Evolutionary conservation across 2,113 vertebrate genomes (phyloP).

Genomic region (Cynoglossus semilaevis): DNA sequence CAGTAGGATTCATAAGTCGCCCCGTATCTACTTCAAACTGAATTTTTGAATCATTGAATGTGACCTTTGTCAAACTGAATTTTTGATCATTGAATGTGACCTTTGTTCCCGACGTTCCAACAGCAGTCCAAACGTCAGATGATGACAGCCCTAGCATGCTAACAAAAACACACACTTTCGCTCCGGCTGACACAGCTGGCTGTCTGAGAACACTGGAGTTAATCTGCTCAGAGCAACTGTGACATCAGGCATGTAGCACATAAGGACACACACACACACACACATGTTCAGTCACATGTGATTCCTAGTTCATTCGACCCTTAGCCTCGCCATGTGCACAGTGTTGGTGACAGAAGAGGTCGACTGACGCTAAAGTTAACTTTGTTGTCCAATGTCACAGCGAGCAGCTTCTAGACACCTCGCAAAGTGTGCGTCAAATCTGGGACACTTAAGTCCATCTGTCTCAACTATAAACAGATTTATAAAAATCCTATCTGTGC

Average conservation of each 20-base stretch:
- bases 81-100: too few relatives aligned
- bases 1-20: too few relatives aligned
- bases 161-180: slow-evolving; percentile 14
- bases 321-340: slow-evolving; percentile 10
- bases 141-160: too few relatives aligned
- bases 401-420: slow-evolving; percentile 11
- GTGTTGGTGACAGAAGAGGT: slow-evolving; percentile 19
- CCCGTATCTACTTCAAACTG: too few relatives aligned
- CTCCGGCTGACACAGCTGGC: slow-evolving; percentile 54
- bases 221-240: slow-evolving; percentile 63
- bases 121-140: too few relatives aligned
- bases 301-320: slow-evolving; percentile 13
- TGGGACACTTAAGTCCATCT: slow-evolving; percentile 21
- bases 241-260: slow-evolving; percentile 57
- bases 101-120: too few relatives aligned
- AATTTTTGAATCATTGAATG: too few relatives aligned
- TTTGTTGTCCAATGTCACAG: slow-evolving; percentile 16
- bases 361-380: slow-evolving; percentile 22
- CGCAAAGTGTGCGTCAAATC: background rate
- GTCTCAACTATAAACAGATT: slow-evolving; percentile 49
- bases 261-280: slow-evolving; percentile 21
- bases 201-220: slow-evolving; percentile 51
- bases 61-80: too few relatives aligned
- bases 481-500: slow-evolving; percentile 28
- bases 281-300: slow-evolving; percentile 13